Conservation (phyloP, 1,140 invertebrate genomes). For the Drosophila rufa region DNA sequence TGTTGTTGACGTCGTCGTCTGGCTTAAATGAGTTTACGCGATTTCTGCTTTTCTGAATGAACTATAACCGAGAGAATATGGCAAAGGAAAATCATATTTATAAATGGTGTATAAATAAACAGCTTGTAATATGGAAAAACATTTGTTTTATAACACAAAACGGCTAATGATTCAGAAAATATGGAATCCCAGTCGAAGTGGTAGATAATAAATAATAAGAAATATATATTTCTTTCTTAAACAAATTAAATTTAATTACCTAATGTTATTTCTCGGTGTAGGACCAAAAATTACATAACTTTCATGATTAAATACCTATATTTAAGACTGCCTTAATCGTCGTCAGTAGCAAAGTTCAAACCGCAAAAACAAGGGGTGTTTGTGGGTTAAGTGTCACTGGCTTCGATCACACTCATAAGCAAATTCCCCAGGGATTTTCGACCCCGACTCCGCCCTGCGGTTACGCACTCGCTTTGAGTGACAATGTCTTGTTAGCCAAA, state of each 20-base stretch:
- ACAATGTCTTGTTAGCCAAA: slow-evolving; percentile 73
- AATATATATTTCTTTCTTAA: not conserved
- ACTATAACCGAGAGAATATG: not conserved
- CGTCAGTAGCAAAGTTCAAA: not conserved
- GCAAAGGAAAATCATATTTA: not conserved
- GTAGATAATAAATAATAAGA: too few species aligned
- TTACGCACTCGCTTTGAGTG: slow-evolving; percentile 51
- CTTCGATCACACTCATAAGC: slow-evolving; percentile 36
- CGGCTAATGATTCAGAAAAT: not conserved
- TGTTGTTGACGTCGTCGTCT: slow-evolving; percentile 40
- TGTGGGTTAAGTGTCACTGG: slow-evolving; percentile 25
- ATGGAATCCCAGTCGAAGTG: too few species aligned
- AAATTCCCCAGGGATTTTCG: slow-evolving; percentile 42
- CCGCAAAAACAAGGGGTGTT: slow-evolving; percentile 2
- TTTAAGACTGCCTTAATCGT: slow-evolving; percentile 16
- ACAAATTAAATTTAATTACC: not conserved
- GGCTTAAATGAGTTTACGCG: slow-evolving; percentile 38
- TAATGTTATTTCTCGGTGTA: not conserved
- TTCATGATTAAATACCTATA: slow-evolving; percentile 2
- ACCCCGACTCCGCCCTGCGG: slow-evolving; percentile 17
- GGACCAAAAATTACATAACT: not conserved
- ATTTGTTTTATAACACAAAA: not conserved
- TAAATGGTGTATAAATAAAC: not conserved
- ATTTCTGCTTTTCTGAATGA: slow-evolving; percentile 4
- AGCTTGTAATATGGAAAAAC: not conserved